These are phyloP conservation scores for Mimas tiliae DNA, from an alignment of 2,888 invertebrate species.

Conservation along the genomic window DNA sequence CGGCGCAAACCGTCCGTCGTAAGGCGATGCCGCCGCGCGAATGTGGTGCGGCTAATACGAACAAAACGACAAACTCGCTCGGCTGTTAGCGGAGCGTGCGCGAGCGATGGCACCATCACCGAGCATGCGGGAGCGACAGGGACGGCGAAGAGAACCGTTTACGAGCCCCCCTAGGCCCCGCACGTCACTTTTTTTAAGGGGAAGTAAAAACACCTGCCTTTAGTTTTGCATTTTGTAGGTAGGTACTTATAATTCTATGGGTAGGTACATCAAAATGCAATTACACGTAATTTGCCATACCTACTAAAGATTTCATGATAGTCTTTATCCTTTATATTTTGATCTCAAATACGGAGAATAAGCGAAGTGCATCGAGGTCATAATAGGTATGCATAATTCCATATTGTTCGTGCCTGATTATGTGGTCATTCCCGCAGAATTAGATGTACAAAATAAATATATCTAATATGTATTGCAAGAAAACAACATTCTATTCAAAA, in stretches of 20 bases:
- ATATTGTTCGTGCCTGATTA: slow-evolving; percentile 11
- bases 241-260: too few species aligned
- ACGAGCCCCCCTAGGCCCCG: slow-evolving; percentile 53
- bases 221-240: slow-evolving; percentile 23
- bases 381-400: slow-evolving; percentile 8
- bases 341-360: not conserved
- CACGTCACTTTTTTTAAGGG: slow-evolving; percentile 57
- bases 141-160: slow-evolving; percentile 59
- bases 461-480: not conserved
- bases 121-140: slow-evolving; percentile 43
- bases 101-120: slow-evolving; percentile 50
- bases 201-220: slow-evolving; percentile 62
- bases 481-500: not conserved
- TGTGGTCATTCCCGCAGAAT: not conserved
- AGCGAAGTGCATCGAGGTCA: slow-evolving; percentile 9
- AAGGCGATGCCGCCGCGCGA: slow-evolving; percentile 69
- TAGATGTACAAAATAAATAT: slow-evolving; percentile 12
- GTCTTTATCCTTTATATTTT: too few species aligned
- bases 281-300: not conserved
- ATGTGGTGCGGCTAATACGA: slow-evolving; percentile 47
- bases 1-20: slow-evolving; percentile 55
- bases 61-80: slow-evolving; percentile 53
- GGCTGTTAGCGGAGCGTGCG: slow-evolving; percentile 60
- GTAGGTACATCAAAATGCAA: slow-evolving; percentile 10
- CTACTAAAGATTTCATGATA: not conserved